phyloP scores from a whole-genome alignment of 1,140 invertebrate genomes.

The Polyergus mexicanus region DNA sequence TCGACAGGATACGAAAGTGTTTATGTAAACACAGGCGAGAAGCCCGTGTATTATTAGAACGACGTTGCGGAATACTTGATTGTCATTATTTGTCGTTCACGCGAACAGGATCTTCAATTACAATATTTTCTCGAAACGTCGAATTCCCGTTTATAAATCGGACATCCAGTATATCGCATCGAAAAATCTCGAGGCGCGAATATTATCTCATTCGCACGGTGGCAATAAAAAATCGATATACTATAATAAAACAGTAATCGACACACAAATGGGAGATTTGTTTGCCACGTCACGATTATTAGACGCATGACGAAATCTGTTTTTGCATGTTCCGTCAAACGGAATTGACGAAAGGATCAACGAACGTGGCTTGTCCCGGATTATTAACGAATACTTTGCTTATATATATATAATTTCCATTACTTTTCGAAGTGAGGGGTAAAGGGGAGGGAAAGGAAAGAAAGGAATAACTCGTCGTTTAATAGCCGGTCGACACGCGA shows the following conservation, averaged over 20 bases:
- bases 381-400: neutral
- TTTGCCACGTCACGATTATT: neutral
- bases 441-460: too few species aligned
- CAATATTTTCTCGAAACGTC: too few species aligned
- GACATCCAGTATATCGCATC: neutral
- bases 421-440: neutral
- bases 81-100: too few species aligned
- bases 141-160: too few species aligned
- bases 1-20: neutral
- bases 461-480: neutral
- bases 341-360: neutral
- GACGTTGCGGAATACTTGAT: too few species aligned
- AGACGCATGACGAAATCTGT: neutral
- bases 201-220: neutral
- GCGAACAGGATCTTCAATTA: too few species aligned
- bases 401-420: neutral
- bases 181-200: neutral
- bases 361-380: neutral
- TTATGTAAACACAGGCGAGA: neutral
- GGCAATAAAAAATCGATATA: neutral
- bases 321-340: neutral
- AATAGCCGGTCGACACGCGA: neutral
- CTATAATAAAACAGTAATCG: neutral
- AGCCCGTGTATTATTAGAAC: neutral
- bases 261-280: too few species aligned